A percentile compares a stretch with the other conserved stretches of the same genome.
Conservation (phyloP, 1,140 invertebrate genomes). For the Branchinecta lynchi region DNA sequence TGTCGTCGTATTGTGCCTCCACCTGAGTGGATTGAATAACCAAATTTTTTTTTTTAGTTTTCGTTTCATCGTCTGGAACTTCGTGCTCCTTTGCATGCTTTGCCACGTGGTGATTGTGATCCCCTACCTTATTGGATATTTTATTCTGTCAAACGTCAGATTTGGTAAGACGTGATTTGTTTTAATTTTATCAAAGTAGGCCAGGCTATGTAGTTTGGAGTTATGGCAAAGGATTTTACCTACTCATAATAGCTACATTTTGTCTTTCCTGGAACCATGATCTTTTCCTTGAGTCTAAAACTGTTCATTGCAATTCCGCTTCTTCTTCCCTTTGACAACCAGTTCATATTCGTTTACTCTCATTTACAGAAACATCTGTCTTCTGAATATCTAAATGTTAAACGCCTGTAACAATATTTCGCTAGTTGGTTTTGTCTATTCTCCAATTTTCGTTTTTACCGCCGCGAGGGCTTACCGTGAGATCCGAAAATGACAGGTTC, state of each 20-base stretch:
- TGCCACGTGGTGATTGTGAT: slow-evolving; percentile 90
- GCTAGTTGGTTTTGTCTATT: too few species aligned
- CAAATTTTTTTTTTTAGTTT: slow-evolving; percentile 56
- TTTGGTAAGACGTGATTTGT: slow-evolving; percentile 49
- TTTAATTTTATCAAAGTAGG: too few species aligned
- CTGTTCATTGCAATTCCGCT: slow-evolving; percentile 9
- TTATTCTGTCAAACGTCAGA: slow-evolving; percentile 74
- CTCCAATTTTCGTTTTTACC: too few species aligned
- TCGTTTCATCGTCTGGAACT: slow-evolving; percentile 89
- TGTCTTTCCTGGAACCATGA: too few species aligned
- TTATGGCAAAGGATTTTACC: too few species aligned
- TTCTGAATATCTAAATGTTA: too few species aligned
- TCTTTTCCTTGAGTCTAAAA: background rate
- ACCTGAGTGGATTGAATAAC: background rate
- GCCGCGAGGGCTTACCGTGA: too few species aligned
- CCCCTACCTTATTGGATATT: slow-evolving; percentile 94
- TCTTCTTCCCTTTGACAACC: background rate
- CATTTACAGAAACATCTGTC: background rate
- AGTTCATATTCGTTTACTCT: slow-evolving; percentile 16
- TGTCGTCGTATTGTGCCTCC: too few species aligned
- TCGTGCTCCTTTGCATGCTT: slow-evolving; percentile 75
- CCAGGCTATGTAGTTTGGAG: too few species aligned
- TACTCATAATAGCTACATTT: too few species aligned
- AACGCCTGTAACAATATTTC: too few species aligned
- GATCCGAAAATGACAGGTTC: too few species aligned